Evolutionary conservation across 2,797 vertebrate genomes (phyloP), one percentile per base, ranked within the genome.

Genomic region (Gorsachius magnificus): DNA sequence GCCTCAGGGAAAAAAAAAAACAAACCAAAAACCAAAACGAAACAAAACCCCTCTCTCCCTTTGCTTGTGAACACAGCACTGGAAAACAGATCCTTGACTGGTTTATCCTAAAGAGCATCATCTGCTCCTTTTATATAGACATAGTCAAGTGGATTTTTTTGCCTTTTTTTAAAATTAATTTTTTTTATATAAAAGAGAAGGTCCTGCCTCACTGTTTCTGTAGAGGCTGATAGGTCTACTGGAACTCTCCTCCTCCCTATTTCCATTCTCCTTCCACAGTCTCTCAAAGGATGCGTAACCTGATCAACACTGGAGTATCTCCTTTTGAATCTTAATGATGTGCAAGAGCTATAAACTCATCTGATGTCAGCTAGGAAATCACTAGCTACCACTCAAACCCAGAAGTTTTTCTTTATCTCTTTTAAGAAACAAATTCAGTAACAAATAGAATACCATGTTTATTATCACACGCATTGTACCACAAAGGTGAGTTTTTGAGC

Each of bases 121-220:
- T 31, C 17, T 43, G 26, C 7, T 86, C 18, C 41, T 70, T 83
- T 68, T 17, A 69, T 3, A 66, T 4, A 58, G 24, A 29, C 33
- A 41, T 1, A 31, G 38, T 51, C 31, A 50, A 28, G 21, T 25
- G 28, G 36, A 43, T 25, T 31, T 69, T 43, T 90, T 61, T 41
- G 18, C 26, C 51, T 13, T 36, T 45, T 36, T 41, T 16, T 5
- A 0, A 50, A 35, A 25, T 1, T 6, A 4, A 0, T 29, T 43
- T 76, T 76, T 87, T 87, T 41, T 41, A 41, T 75, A 54, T 15
- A 1, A 8, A 66, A 63, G 20, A 28, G 2, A 81, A 68, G 16
- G 13, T 72, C 31, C 31, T 74, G 35, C 33, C 20, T 68, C 22
- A 17, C 14, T 74, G 1, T 29, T 77, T 66, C 46, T 83, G n/a